phyloP scores from a whole-genome alignment of 2,888 invertebrate species.

The Temnothorax rugatulus region DNA sequence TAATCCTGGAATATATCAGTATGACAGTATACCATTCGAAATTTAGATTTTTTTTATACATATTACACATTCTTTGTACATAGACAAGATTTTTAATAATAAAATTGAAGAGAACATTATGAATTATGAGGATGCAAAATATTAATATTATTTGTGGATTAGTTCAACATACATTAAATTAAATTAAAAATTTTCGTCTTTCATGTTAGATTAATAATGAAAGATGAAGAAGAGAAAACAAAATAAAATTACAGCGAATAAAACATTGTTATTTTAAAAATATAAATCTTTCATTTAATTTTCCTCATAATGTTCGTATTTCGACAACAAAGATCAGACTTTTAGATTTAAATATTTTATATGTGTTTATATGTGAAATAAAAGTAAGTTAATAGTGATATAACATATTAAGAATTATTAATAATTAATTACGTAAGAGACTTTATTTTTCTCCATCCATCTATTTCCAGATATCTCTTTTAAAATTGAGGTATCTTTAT shows the following conservation, averaged over 20 bases:
- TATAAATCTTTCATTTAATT: not conserved
- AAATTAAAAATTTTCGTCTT: not conserved
- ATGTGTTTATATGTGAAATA: not conserved
- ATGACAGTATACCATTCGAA: not conserved
- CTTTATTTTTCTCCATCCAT: not conserved
- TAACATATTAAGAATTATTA: not conserved
- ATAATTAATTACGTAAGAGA: not conserved
- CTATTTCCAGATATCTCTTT: not conserved
- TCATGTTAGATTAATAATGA: not conserved
- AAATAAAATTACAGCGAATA: not conserved
- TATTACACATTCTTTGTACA: not conserved
- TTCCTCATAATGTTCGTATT: not conserved
- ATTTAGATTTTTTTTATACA: not conserved
- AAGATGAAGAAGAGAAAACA: no score
- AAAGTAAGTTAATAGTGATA: not conserved
- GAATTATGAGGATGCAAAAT: not conserved
- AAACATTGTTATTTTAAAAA: not conserved
- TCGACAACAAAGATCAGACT: not conserved
- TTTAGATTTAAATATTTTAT: not conserved
- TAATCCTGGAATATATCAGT: not conserved
- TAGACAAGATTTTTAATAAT: constrained; percentile 9
- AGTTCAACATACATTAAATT: not conserved
- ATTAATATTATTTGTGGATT: not conserved
- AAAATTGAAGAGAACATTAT: not conserved
- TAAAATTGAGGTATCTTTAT: not conserved